These are phyloP conservation scores for Sphenodon punctatus DNA, from an alignment of 2,797 vertebrate species.

Conservation along the genomic window DNA sequence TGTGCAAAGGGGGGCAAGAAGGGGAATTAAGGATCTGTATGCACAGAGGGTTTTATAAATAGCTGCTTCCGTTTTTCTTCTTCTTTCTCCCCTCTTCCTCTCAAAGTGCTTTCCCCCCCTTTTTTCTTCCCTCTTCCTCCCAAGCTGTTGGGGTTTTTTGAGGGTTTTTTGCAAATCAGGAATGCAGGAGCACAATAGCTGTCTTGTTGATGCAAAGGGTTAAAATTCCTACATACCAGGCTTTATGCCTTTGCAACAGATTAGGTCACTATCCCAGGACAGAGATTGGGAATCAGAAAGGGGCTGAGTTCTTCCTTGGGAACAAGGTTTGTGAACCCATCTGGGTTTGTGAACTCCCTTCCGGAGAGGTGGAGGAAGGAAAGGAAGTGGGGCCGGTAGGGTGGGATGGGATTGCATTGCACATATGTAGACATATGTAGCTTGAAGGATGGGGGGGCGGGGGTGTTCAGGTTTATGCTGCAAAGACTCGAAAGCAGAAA, in stretches of 20 bases:
- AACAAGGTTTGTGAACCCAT: background rate
- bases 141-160: no score
- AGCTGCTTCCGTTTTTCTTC: no score
- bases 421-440: background rate
- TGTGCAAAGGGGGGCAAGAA: background rate
- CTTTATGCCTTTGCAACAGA: constrained; percentile 42
- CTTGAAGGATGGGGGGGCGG: accelerated
- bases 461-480: background rate
- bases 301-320: background rate
- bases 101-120: no score
- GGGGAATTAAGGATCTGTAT: no score
- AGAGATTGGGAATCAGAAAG: background rate
- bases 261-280: constrained; percentile 58
- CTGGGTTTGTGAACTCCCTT: background rate
- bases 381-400: no score
- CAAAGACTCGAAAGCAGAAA: background rate
- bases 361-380: no score
- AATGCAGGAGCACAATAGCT: constrained; percentile 61
- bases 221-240: constrained; percentile 74
- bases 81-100: no score
- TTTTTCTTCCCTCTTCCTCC: no score
- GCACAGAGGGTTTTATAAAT: no score
- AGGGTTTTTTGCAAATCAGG: background rate
- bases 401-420: background rate
- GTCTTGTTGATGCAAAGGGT: constrained; percentile 77